Evolutionary conservation across 2,888 invertebrate genomes (phyloP), one percentile per base, ranked within the genome.

Genomic region (Aporophyla lueneburgensis): DNA sequence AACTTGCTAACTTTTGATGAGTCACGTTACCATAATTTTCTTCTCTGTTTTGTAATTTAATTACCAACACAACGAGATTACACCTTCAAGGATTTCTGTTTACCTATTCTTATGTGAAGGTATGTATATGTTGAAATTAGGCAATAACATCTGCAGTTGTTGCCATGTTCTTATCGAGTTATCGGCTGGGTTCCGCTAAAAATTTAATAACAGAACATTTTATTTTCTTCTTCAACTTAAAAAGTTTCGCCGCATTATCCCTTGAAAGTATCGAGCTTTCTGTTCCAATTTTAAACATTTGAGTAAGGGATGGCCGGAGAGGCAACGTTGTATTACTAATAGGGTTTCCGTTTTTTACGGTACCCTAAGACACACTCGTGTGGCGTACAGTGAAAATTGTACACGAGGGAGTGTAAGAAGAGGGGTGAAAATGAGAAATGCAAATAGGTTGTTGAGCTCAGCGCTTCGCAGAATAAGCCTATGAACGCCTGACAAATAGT

Each of bases 351-450:
- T 83, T 86, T 62, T 74, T 74, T 75, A 85, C 85, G 87, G 89
- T 87, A 89, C 89, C 88, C 91, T 90, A 91, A 91, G 91, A 91
- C 83, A 89, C 87, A 86, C 89, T 90, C 86, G 88, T 88, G 89
- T 90, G 89, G 89, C 90, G 91, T 87, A 86, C 87, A 93, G 91
- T 92, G 93, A 92, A 94, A 93, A 95, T 95, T 93, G 92, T 92
- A 90, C 94, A 89, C 93, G 85, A 87, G 93, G 92, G 94, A 93
- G 87, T 89, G 89, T 91, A 91, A 91, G 91, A 91, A 89, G 93
- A 92, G 94, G 94, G 95, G 93, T 91, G 94, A 92, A 95, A 95
- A 96, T 96, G 95, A 95, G 95, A 96, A 94, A 95, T 96, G 95
- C 94, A 96, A 96, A 96, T 96, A 94, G 91, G 92, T 91, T 93